Percentiles rank a stretch among this genome's conserved stretches.
phyloP scores from a whole-genome alignment of 1,140 invertebrate species.

The Rhagoletis pomonella region DNA sequence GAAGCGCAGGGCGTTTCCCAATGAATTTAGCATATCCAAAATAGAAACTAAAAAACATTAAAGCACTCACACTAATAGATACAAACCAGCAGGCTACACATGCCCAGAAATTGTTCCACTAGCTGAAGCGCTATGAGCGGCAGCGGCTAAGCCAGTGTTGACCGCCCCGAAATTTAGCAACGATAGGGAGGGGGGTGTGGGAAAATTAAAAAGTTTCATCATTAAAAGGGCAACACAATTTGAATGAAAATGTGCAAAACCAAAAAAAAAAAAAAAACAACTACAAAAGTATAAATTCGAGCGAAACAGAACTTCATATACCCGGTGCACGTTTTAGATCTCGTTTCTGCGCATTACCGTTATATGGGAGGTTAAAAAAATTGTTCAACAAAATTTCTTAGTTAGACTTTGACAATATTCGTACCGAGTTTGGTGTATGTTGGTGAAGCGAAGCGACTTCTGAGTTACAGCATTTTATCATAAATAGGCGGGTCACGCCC shows the following conservation, averaged over 20 bases:
- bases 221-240: constrained; percentile 41
- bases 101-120: too few relatives aligned
- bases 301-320: not conserved
- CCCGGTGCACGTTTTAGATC: too few relatives aligned
- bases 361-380: too few relatives aligned
- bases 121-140: not conserved
- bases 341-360: too few relatives aligned
- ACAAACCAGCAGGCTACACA: not conserved
- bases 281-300: not conserved
- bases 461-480: too few relatives aligned
- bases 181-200: not conserved
- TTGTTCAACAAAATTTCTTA: too few relatives aligned
- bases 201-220: constrained; percentile 37
- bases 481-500: too few relatives aligned
- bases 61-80: not conserved
- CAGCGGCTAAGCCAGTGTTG: not conserved
- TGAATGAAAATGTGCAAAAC: constrained; percentile 25
- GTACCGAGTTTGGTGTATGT: too few relatives aligned
- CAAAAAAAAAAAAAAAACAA: not conserved
- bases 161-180: not conserved
- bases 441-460: too few relatives aligned
- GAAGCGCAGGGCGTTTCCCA: not conserved
- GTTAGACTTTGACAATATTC: too few relatives aligned
- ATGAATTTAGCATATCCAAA: constrained; percentile 31
- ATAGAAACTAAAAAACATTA: not conserved